Conservation (phyloP, 1,140 invertebrate genomes). For the Berghia stephanieae region DNA sequence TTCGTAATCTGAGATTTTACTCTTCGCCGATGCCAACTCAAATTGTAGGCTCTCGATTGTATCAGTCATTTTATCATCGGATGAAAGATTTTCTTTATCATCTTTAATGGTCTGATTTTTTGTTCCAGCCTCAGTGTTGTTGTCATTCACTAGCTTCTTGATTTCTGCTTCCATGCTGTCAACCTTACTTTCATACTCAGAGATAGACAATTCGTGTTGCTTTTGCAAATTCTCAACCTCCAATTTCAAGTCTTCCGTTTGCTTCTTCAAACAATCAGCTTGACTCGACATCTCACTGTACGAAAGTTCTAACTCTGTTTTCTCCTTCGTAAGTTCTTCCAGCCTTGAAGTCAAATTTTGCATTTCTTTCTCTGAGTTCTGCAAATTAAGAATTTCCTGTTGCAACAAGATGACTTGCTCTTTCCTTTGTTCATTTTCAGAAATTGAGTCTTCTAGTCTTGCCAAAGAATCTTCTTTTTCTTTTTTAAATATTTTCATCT, state of each 20-base stretch:
- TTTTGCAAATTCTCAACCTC: constrained; percentile 29
- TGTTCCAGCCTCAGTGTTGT: background rate
- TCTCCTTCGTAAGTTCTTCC: constrained; percentile 32
- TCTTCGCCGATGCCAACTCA: background rate
- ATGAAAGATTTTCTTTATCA: too few relatives aligned
- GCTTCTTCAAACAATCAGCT: too few relatives aligned
- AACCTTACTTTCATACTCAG: too few relatives aligned
- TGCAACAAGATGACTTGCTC: constrained; percentile 26
- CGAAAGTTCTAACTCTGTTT: constrained; percentile 26
- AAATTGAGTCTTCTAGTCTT: background rate
- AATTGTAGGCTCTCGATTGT: background rate
- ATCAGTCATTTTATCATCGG: too few relatives aligned
- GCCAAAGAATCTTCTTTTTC: background rate
- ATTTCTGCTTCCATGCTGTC: background rate
- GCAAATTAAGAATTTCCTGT: constrained; percentile 26
- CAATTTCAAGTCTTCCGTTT: background rate
- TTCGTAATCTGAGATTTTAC: constrained; percentile 22
- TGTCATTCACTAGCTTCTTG: background rate
- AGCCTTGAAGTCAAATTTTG: constrained; percentile 26
- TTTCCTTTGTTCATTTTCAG: constrained; percentile 1
- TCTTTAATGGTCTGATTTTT: constrained; percentile 8
- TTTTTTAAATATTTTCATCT: constrained; percentile 1
- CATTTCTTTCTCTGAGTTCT: constrained; percentile 48
- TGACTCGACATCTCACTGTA: too few relatives aligned
- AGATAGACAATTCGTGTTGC: too few relatives aligned